These are phyloP conservation scores for Dorcus parallelipipedus DNA, from an alignment of 2,888 invertebrate genomes.

Conservation along the genomic window DNA sequence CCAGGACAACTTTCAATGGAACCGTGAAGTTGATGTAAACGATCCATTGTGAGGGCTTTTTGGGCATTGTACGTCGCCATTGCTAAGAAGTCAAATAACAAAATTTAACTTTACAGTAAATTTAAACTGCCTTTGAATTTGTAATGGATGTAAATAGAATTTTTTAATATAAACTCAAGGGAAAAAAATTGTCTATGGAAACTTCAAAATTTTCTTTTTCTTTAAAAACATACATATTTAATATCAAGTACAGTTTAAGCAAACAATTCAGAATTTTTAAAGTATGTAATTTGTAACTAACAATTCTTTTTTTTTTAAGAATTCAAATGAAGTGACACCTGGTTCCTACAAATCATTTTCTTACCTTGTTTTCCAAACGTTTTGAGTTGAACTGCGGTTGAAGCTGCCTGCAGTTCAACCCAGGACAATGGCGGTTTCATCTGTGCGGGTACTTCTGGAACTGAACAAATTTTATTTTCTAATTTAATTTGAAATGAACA, in stretches of 20 bases:
- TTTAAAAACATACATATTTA: too few relatives aligned
- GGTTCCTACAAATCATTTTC: not conserved
- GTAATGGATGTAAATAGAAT: too few relatives aligned
- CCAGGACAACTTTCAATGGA: constrained; percentile 66
- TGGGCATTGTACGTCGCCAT: constrained; percentile 67
- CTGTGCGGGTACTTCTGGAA: not conserved
- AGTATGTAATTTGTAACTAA: too few relatives aligned
- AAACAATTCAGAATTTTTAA: too few relatives aligned
- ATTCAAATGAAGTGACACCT: not conserved
- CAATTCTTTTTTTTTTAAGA: not conserved
- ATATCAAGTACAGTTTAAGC: too few relatives aligned
- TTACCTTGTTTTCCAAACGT: constrained; percentile 54
- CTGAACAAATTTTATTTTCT: not conserved
- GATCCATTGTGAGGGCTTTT: constrained; percentile 66
- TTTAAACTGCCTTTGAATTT: too few relatives aligned
- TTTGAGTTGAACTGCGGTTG: constrained; percentile 54
- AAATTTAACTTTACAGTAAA: too few relatives aligned
- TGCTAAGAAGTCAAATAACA: too few relatives aligned
- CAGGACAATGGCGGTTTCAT: constrained; percentile 38
- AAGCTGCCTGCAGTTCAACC: constrained; percentile 55
- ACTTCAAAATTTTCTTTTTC: too few relatives aligned
- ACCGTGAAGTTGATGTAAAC: constrained; percentile 67
- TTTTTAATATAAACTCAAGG: too few relatives aligned
- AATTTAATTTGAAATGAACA: constrained; percentile 23
- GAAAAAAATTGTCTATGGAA: too few relatives aligned